Conservation (phyloP, 1,140 invertebrate genomes). For the Zelostemma sp. region DNA sequence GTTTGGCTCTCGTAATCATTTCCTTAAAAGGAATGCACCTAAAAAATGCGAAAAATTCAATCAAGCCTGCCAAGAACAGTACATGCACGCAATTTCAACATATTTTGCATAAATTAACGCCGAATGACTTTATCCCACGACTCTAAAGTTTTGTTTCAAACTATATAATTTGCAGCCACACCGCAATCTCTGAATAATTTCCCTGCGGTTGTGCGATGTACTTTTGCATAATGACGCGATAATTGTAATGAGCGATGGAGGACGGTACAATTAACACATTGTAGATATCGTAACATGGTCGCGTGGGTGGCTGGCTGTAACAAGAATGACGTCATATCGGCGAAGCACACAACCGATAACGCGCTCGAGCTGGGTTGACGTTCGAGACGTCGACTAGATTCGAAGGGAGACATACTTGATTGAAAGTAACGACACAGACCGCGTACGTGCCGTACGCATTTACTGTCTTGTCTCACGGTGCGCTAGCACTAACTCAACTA, state of each 20-base stretch:
- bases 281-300: slow-evolving; percentile 9
- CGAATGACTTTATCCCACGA: no score
- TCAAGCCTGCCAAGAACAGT: no score
- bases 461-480: slow-evolving; percentile 49
- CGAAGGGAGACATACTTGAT: slow-evolving; percentile 45
- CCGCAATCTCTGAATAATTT: no score
- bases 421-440: slow-evolving; percentile 56
- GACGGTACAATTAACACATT: slow-evolving; percentile 52
- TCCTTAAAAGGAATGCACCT: no score
- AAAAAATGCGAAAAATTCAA: no score
- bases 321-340: slow-evolving; percentile 14
- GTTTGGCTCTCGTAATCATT: no score
- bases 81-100: no score
- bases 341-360: slow-evolving; percentile 17
- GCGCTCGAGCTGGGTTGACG: slow-evolving; percentile 48
- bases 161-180: no score
- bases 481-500: slow-evolving; percentile 37
- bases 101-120: no score
- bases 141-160: no score
- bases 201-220: background rate
- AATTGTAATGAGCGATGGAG: slow-evolving; percentile 33
- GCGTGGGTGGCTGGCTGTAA: slow-evolving; percentile 24
- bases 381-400: slow-evolving; percentile 43
- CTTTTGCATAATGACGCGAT: slow-evolving; percentile 22
- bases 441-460: slow-evolving; percentile 52